Evolutionary conservation across 2,888 invertebrate species (phyloP).

Genomic region (Caenorhabditis drosophilae): DNA sequence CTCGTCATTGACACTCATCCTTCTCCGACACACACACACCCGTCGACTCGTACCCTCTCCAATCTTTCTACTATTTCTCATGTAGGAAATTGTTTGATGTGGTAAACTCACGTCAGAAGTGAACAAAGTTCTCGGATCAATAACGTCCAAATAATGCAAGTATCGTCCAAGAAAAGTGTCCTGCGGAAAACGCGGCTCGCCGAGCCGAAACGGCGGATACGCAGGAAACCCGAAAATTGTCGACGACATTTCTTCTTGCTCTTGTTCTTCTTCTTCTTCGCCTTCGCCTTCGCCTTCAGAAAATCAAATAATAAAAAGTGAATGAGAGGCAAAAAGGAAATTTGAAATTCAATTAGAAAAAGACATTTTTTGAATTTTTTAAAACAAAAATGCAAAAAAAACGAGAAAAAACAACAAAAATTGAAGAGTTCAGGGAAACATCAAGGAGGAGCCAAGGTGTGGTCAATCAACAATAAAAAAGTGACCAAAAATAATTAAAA

Average conservation of each 20-base stretch:
- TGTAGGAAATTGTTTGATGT: no score
- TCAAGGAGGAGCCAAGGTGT: no score
- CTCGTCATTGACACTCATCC: neutral
- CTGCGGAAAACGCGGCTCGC: conserved; percentile 60
- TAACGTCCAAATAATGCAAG: conserved; percentile 71
- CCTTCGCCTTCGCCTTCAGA: no score
- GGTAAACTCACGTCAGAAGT: conserved; percentile 71
- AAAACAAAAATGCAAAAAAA: neutral
- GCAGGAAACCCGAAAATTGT: conserved; percentile 56
- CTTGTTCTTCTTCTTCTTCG: no score
- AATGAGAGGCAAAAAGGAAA: no score
- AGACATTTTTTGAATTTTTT: neutral
- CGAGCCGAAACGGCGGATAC: conserved; percentile 56
- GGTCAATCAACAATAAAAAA: no score
- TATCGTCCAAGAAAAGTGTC: conserved; percentile 70
- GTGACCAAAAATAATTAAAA: no score
- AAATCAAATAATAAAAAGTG: no score
- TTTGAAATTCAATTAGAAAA: conserved; percentile 1
- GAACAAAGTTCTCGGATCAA: conserved; percentile 72
- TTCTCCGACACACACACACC: neutral
- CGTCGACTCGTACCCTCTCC: neutral
- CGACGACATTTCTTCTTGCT: conserved; percentile 9
- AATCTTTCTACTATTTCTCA: conserved; percentile 37
- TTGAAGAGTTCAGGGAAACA: no score
- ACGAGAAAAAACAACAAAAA: no score